A percentile compares a stretch with the other conserved stretches of the same genome.
Evolutionary conservation across 2,888 invertebrate species (phyloP).

Genomic region (Andrena fulva): DNA sequence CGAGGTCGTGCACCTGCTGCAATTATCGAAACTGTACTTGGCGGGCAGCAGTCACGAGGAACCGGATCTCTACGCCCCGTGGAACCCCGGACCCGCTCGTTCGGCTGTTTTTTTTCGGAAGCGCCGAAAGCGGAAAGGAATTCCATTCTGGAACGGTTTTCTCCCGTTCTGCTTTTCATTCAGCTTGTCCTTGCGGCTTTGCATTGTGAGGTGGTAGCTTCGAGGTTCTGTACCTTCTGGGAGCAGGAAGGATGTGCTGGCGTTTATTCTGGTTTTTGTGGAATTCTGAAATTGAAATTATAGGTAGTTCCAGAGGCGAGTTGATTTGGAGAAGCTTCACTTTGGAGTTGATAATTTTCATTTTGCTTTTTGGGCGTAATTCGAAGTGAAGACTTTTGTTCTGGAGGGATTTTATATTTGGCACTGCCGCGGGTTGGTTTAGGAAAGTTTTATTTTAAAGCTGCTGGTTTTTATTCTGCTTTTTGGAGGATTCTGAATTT

Average conservation of each 20-base stretch:
- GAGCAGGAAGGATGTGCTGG: too few relatives aligned
- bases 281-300: too few relatives aligned
- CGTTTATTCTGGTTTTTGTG: too few relatives aligned
- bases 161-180: background rate
- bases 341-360: too few relatives aligned
- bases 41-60: background rate
- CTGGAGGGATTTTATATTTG: too few relatives aligned
- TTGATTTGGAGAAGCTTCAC: too few relatives aligned
- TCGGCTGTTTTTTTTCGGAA: slow-evolving; percentile 7
- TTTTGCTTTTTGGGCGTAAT: too few relatives aligned
- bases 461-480: background rate
- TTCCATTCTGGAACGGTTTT: background rate
- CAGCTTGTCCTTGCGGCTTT: background rate
- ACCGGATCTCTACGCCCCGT: slow-evolving; percentile 16
- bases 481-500: background rate
- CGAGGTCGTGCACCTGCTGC: slow-evolving; percentile 39
- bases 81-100: background rate
- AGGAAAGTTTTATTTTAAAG: too few relatives aligned
- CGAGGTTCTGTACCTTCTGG: too few relatives aligned
- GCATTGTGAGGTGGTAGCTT: background rate
- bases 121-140: slow-evolving; percentile 2
- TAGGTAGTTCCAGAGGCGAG: too few relatives aligned
- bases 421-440: too few relatives aligned
- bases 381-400: too few relatives aligned
- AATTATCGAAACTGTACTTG: slow-evolving; percentile 34